Evolutionary conservation across 2,113 vertebrate species (phyloP).

Genomic region (Archilochus colubris): DNA sequence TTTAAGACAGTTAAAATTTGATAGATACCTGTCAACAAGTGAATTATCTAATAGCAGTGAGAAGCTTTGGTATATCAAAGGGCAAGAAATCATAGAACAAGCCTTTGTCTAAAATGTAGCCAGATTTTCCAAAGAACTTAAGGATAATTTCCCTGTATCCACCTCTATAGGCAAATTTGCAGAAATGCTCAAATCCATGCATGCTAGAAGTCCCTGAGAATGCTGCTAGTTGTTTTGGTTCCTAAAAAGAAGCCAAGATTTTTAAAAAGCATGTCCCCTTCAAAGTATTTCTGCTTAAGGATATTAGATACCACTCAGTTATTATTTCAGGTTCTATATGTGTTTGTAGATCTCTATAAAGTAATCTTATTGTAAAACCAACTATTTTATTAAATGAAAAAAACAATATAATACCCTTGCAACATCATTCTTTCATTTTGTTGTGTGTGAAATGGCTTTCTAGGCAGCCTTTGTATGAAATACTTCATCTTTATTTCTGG

Average conservation of each 20-base stretch:
- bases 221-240: background rate
- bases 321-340: background rate
- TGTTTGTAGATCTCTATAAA: constrained; percentile 5
- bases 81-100: constrained; percentile 30
- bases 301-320: background rate
- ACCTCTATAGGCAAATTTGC: constrained; percentile 39
- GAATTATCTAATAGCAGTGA: constrained; percentile 1
- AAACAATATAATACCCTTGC: background rate
- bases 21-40: constrained; percentile 35
- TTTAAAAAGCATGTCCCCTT: constrained; percentile 27
- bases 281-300: constrained; percentile 31
- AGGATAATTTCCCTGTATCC: background rate
- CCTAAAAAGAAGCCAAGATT: constrained; percentile 11
- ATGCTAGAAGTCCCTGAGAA: background rate
- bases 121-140: constrained; percentile 41
- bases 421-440: background rate
- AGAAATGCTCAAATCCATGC: constrained; percentile 18
- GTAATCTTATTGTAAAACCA: background rate
- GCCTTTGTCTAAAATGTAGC: constrained; percentile 44
- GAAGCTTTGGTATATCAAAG: constrained; percentile 36
- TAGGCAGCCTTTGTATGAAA: background rate
- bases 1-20: background rate
- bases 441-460: background rate
- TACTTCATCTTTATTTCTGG: background rate
- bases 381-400: background rate